Evolutionary conservation across 2,113 vertebrate genomes (phyloP).

Genomic region (Heteronetta atricapilla): DNA sequence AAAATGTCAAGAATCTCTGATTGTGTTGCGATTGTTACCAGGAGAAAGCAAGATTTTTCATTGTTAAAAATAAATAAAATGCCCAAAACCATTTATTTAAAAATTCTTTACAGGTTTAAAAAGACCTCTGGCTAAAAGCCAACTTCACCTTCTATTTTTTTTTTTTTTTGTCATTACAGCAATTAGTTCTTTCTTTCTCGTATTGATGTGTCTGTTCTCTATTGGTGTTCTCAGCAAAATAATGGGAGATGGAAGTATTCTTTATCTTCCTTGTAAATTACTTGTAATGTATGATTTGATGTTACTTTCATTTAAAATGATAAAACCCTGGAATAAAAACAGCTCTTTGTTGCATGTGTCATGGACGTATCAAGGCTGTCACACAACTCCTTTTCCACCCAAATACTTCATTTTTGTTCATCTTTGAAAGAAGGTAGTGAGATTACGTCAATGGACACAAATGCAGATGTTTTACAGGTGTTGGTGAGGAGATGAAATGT

Average conservation of each 20-base stretch:
- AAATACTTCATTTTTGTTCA: neutral
- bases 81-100: neutral
- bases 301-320: neutral
- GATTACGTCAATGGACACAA: neutral
- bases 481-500: neutral
- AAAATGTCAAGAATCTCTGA: neutral
- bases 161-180: neutral
- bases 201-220: neutral
- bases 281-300: neutral
- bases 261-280: neutral
- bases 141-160: neutral
- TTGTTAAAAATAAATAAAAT: neutral
- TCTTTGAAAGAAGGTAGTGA: slow-evolving; percentile 1
- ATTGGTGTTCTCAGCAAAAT: neutral
- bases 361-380: neutral
- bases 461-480: neutral
- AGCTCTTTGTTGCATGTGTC: neutral
- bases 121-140: neutral
- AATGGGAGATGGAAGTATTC: neutral
- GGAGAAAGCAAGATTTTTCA: neutral
- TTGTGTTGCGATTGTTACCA: neutral
- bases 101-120: neutral
- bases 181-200: neutral
- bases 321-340: neutral
- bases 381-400: neutral